Evolutionary conservation across 2,113 vertebrate species (phyloP).

Genomic region (Chloebia gouldiae): DNA sequence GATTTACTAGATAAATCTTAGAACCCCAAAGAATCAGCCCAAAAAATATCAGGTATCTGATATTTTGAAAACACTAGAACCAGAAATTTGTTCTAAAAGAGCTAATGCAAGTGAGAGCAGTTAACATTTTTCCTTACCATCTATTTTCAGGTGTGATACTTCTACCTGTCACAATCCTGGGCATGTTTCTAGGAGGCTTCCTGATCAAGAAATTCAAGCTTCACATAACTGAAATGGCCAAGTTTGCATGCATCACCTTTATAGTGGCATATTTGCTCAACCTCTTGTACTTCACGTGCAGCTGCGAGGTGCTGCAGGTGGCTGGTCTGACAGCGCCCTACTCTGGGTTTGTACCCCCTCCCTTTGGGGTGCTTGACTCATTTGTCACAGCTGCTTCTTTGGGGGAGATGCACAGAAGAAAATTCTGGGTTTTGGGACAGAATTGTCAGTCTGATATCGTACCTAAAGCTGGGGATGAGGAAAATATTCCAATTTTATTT

Average conservation of each 20-base stretch:
- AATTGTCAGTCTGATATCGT: background rate
- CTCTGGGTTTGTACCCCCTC: conserved; percentile 73
- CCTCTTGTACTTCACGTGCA: conserved; percentile 75
- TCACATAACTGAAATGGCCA: conserved; percentile 76
- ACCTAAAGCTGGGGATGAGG: background rate
- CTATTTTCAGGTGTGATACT: conserved; percentile 76
- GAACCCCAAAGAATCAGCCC: background rate
- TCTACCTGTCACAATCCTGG: conserved; percentile 77
- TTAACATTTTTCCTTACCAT: background rate
- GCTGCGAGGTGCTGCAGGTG: conserved; percentile 80
- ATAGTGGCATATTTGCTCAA: conserved; percentile 71
- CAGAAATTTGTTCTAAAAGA: background rate
- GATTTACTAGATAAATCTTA: background rate
- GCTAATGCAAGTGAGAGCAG: background rate
- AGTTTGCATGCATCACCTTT: conserved; percentile 77
- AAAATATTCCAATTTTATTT: background rate
- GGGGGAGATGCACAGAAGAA: background rate
- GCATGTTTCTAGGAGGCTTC: conserved; percentile 85
- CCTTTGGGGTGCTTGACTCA: background rate
- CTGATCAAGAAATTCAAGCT: conserved; percentile 86
- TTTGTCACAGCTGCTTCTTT: background rate
- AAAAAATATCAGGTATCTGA: background rate
- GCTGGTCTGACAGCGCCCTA: conserved; percentile 82
- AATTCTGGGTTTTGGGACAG: background rate
- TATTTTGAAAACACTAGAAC: background rate